Evolutionary conservation across 2,113 vertebrate species (phyloP), one percentile per base, ranked within the genome.

Genomic region (Pygoscelis adeliae): DNA sequence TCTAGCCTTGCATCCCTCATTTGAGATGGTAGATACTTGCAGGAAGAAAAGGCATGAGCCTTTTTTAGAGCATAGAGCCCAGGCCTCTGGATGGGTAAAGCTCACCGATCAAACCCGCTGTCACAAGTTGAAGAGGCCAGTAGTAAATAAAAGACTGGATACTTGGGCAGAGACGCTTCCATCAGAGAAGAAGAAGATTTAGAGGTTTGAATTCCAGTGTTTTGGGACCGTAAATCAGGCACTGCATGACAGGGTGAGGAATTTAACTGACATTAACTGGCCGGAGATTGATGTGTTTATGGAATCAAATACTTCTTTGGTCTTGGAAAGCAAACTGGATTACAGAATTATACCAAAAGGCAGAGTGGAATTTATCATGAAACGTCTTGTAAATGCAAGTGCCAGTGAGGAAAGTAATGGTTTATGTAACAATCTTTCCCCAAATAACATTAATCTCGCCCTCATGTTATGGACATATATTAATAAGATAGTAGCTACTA

Each of bases 271-370:
- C 63, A 7, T 66, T 73, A 94, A 83, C 88, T 67, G 80, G 63
- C 59, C 34, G 6, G 71, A 89, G 95, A 96, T 95, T 94, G 78
- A 70, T 77, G 69, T 89, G 80, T 74, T 96, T 59, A 32, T 96
- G 94, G 52, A 92, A 77, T 94, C 59, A 53, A 94, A 70, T 72
- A 58, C 23, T 67, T 8, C 47, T 65, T 78, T 70, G 63, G 58
- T 92, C 90, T 89, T 95, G 86, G 86, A 92, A 87, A 63, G 92
- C 76, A 78, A 67, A 87, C 38, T 61, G 88, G 50, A 15, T 92
- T 86, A 78, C 34, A 65, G 86, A 84, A 82, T 74, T 81, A 49
- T 5, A 71, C 58, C 69, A 56, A 89, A 72, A 82, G 25, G 29
- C 71, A 36, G 65, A 91, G 61, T 1, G 9, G 32, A 86, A 61